Percentiles rank a stretch among this genome's conserved stretches.
These are phyloP conservation scores for Cepphus grylle DNA, from an alignment of 2,113 vertebrate genomes.

Conservation along the genomic window DNA sequence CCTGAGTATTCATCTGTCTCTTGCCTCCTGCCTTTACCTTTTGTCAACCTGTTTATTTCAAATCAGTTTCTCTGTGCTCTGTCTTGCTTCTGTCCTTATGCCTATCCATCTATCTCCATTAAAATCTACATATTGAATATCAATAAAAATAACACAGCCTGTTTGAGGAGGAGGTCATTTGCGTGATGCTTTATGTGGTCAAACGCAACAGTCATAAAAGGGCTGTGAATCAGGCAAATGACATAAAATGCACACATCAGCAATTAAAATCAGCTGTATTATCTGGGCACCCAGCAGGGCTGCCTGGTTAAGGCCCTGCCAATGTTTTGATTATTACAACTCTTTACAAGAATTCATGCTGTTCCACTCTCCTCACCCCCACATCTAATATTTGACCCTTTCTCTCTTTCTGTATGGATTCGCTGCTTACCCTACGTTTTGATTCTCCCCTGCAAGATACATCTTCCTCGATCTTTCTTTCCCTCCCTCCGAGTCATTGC, in stretches of 20 bases:
- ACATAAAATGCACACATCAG: conserved; percentile 14
- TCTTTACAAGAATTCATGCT: conserved; percentile 42
- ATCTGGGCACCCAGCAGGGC: conserved; percentile 31
- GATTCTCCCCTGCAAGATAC: background rate
- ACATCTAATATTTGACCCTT: conserved; percentile 19
- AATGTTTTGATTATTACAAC: conserved; percentile 37
- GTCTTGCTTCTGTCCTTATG: background rate
- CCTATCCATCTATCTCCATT: conserved; percentile 11
- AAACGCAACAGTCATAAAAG: background rate
- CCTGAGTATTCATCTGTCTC: background rate
- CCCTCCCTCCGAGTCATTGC: background rate
- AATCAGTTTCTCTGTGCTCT: background rate
- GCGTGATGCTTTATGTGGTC: background rate
- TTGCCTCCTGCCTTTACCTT: background rate
- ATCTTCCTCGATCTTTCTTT: background rate
- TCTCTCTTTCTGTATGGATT: background rate
- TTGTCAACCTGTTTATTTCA: background rate
- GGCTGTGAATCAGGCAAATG: background rate
- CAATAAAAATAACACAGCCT: conserved; percentile 30
- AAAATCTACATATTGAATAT: conserved; percentile 54
- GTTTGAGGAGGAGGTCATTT: background rate
- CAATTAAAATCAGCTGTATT: conserved; percentile 52
- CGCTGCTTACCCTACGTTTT: background rate
- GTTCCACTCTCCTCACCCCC: background rate
- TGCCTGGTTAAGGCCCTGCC: conserved; percentile 48